Evolutionary conservation across 2,888 invertebrate genomes (phyloP), one percentile per base, ranked within the genome.

Genomic region (Piscicola geometra): DNA sequence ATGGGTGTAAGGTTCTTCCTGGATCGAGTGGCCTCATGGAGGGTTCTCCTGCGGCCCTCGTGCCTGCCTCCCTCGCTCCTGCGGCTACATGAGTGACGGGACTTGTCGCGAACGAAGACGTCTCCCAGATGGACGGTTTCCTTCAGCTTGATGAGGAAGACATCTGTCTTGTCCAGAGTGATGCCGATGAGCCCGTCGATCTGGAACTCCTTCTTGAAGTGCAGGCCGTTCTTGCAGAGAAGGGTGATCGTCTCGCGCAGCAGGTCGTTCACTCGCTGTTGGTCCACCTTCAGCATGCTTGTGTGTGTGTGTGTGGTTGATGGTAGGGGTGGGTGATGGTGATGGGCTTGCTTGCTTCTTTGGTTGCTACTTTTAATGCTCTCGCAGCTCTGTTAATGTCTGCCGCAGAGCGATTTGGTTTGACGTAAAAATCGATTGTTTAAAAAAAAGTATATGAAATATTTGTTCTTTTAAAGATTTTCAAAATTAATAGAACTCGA

Each of bases 111-210:
- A n/a, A 76, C 66, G 30, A 76, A 76, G 18, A 72, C 72, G n/a
- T 76, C 76, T 9, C 76, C 76, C 15, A 36, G 41, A 30, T 75
- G 74, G 1, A 79, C 75, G 25, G 77, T 78, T 56, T 79, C 78
- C 18, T 78, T 77, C 33, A 79, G 68, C 71, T 64, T 78, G 71
- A 79, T 77, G n/a, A 79, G 75, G 66, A 79, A 79, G n/a, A 79
- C 76, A 21, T 79, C 78, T 12, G 72, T 60, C 35, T 77, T 71
- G 52, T 79, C 78, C n/a, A 79, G 73, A 25, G 78, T 79, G 56
- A 79, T 78, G 32, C 78, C 78, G 41, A 79, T 78, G 47, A 79
- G 75, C 33, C 75, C 78, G 36, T 79, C 77, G 36, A 79, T 77
- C 35, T 69, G 75, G 52, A 78, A 78, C 41, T 78, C 76, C 12